Evolutionary conservation across 2,797 vertebrate genomes (phyloP), one percentile per base, ranked within the genome.

Genomic region (Mionectes olivaceus): DNA sequence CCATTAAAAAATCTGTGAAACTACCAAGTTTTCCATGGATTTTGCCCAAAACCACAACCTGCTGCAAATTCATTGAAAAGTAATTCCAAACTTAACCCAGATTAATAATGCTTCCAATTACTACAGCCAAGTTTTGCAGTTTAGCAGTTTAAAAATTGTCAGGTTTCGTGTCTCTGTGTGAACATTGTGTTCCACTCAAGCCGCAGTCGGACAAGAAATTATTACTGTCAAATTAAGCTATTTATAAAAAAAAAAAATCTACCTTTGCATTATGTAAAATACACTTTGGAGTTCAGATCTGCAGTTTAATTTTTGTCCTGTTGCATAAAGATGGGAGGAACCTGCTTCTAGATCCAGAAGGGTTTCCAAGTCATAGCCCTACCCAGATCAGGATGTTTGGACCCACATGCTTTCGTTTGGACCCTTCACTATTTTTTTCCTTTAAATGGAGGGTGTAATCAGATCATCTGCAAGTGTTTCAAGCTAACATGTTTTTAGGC

Each of bases 241-340:
- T 67, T 47, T 52, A n/a, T n/a, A n/a, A 82, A 82, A 82, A 83
- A 50, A 30, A 52, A 44, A 44, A 63, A 63, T 37, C 81, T 77
- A 95, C 93, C 93, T 95, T 96, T 87, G 47, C 49, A 71, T 88
- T 84, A 60, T 87, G 52, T 85, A 92, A 94, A 63, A 30, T 43
- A 32, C 21, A 5, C 27, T 93, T 76, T 18, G 28, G 53, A 53
- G 46, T 67, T 93, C 75, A 70, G 16, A 53, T 69, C 43, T n/a
- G 25, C 57, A 83, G n/a, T 74, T 89, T 67, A 89, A 86, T 95
- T 91, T 91, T 91, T 60, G 30, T 56, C 55, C 33, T 23, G 24
- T 78, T 96, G 83, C 68, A 85, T 73, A 94, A 95, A 94, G 83
- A 91, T 69, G 95, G 94, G 94, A 96, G 94, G 94, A 94, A 93